Percentiles rank a stretch among this genome's conserved stretches.
These are phyloP conservation scores for Ophioderma brevispina DNA, from an alignment of 35 echinoderm and acorn worm species.

Conservation along the genomic window DNA sequence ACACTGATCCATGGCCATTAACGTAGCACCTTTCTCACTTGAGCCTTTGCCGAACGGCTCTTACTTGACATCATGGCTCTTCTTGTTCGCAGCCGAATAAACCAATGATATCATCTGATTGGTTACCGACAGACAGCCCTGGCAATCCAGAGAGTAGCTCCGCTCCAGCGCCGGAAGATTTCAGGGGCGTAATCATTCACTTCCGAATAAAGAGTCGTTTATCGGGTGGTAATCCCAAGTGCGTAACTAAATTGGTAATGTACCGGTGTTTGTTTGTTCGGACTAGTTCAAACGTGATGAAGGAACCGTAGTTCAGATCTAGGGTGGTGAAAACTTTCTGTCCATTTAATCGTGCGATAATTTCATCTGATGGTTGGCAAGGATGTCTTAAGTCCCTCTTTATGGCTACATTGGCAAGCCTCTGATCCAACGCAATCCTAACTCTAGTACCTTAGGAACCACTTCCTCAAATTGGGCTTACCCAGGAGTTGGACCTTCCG, in stretches of 20 bases:
- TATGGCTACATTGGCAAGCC: conserved; percentile 55
- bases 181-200: too few relatives aligned
- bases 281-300: conserved; percentile 81
- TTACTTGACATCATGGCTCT: conserved; percentile 56
- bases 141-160: conserved; percentile 46
- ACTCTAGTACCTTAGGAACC: conserved; percentile 47
- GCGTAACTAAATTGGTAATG: too few relatives aligned
- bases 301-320: conserved; percentile 55
- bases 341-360: conserved; percentile 43
- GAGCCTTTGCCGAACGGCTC: conserved; percentile 52
- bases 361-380: conserved; percentile 51
- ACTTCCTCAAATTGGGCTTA: conserved; percentile 81
- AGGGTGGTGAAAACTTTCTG: conserved; percentile 48
- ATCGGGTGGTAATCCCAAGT: too few relatives aligned
- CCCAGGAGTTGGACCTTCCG: conserved; percentile 76
- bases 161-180: too few relatives aligned
- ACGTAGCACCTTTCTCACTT: conserved; percentile 1
- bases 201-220: too few relatives aligned
- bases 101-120: conserved; percentile 84
- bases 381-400: conserved; percentile 41
- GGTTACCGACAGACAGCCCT: conserved; percentile 45
- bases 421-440: conserved; percentile 55
- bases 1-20: conserved; percentile 59
- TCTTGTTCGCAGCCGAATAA: conserved; percentile 10
- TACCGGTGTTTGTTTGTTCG: too few relatives aligned